Evolutionary conservation across 92 coral and sea anemone genomes (phyloP), one percentile per base, ranked within the genome.

Genomic region (Zoanthus sociatus): DNA sequence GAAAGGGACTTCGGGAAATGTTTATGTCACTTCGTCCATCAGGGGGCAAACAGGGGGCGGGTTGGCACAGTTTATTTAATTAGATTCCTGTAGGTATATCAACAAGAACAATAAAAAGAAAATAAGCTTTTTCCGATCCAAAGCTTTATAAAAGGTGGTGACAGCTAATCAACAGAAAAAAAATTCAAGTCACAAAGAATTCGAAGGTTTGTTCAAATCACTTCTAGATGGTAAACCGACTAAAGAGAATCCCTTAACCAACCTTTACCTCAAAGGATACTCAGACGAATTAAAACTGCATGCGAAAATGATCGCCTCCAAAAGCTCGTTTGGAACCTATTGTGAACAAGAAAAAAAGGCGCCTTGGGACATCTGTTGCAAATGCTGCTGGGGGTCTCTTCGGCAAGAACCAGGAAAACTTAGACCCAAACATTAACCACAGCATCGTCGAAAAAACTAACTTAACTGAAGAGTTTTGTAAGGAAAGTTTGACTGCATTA

Each of bases 141-240:
- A 83, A 60, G 46, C 30, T 83, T 78, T 83, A 51, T 78, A 83
- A 60, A 47, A 83, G 51, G 53, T 88, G 87, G 90, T 81, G 77
- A 79, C 84, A 72, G 50, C 85, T 88, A 15, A 73, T 88, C 87
- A 88, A 79, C 68, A 56, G 88, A 78, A 82, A 88, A 75, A 82
- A 72, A 76, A 72, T 82, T 45, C 56, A 88, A 88, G 18, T 89
- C 37, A 84, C 89, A 54, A 83, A 76, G 85, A 15, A 21, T 70
- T 67, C 90, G 4, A 88, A 88, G 66, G 87, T 87, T 60, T 87
- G 90, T 48, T 66, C 79, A 26, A 79, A 87, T 56, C 90, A 55
- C 82, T 87, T 81, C 83, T 15, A 9, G 88, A 78, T 67, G 88
- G 90, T 46, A 76, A 87, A 69, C 90, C 77, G 31, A 44, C 88